phyloP scores from a whole-genome alignment of 2,888 invertebrate genomes.

The Tachina grossa region DNA sequence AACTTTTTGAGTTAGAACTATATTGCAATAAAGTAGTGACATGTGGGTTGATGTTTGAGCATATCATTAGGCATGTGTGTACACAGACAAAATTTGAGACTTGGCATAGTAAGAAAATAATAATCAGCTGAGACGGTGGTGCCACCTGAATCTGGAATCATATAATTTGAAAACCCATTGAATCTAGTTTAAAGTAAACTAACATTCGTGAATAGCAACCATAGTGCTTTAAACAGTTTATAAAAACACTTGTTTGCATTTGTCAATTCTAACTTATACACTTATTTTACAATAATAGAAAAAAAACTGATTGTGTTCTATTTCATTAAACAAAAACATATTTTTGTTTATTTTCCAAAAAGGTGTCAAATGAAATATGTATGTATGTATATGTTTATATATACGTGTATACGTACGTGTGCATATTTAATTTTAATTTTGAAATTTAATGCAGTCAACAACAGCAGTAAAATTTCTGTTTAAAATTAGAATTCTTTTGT shows the following conservation, averaged over 20 bases:
- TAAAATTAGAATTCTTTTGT: conserved; percentile 28
- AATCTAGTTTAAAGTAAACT: too few species aligned
- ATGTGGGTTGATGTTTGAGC: too few species aligned
- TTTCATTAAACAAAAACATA: conserved; percentile 26
- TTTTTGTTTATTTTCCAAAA: conserved; percentile 45
- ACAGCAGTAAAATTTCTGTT: not conserved
- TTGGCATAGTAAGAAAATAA: too few species aligned
- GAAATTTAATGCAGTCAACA: conserved; percentile 1
- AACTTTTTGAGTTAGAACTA: too few species aligned
- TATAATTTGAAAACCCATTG: too few species aligned
- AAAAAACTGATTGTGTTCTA: not conserved
- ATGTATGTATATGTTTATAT: not conserved
- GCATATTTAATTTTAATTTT: conserved; percentile 5
- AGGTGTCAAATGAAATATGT: conserved; percentile 43
- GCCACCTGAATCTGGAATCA: too few species aligned
- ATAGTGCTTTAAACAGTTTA: not conserved
- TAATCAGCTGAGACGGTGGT: too few species aligned
- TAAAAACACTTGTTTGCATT: not conserved
- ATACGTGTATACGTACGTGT: not conserved
- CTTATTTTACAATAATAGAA: not conserved
- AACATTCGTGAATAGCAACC: not conserved
- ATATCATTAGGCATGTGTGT: too few species aligned
- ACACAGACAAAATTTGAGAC: too few species aligned
- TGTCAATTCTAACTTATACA: not conserved
- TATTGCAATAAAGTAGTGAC: too few species aligned